phyloP scores from a whole-genome alignment of 2,888 invertebrate species.

The Phasia obesa region DNA sequence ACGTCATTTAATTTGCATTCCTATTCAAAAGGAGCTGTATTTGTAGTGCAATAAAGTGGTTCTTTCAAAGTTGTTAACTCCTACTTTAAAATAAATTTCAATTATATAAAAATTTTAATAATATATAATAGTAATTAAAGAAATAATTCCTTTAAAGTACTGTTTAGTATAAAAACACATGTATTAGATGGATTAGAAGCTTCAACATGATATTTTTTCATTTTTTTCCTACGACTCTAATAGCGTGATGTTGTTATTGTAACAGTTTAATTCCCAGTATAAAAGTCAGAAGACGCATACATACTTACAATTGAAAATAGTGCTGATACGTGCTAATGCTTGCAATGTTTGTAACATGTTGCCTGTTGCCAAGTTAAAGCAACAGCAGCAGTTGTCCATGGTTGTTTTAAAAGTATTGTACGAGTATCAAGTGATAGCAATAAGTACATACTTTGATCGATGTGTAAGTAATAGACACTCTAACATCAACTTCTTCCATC shows the following conservation, averaged over 20 bases:
- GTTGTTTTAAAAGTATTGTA: conserved; percentile 24
- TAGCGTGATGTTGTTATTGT: conserved; percentile 35
- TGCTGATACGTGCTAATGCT: conserved; percentile 40
- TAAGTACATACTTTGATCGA: conserved; percentile 54
- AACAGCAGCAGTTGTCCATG: conserved; percentile 24
- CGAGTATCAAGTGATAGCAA: conserved; percentile 41
- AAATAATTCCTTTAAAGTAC: background rate
- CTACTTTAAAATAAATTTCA: no score
- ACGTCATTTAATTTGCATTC: no score
- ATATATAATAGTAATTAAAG: no score
- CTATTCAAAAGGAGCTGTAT: no score
- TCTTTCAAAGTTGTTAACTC: no score
- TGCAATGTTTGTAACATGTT: conserved; percentile 51
- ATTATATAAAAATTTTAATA: no score
- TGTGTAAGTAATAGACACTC: conserved; percentile 44
- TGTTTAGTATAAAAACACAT: conserved; percentile 2
- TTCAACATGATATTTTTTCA: background rate
- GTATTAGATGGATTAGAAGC: conserved; percentile 24
- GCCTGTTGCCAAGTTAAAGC: conserved; percentile 13
- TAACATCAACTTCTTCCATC: conserved; percentile 28
- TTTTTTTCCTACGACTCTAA: conserved; percentile 25
- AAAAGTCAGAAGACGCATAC: background rate
- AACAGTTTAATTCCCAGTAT: conserved; percentile 22
- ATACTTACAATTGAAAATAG: background rate
- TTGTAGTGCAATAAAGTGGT: no score